Conservation (phyloP, 2,797 vertebrate genomes). For the Danio choprae region DNA sequence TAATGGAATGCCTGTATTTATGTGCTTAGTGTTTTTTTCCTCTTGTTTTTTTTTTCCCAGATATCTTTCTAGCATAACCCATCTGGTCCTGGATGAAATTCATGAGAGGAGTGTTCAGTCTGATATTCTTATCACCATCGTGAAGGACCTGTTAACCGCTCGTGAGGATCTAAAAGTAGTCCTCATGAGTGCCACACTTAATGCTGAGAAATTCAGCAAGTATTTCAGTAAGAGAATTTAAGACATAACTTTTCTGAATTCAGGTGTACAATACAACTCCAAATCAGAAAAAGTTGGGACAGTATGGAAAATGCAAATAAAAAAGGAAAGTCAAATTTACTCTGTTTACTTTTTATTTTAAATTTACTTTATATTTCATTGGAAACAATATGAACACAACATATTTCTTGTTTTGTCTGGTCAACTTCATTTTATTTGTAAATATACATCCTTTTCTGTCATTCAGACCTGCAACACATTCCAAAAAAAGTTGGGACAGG, state of each 20-base stretch:
- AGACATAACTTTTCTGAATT: background rate
- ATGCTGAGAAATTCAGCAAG: slow-evolving; percentile 95
- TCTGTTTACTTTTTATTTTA: too few relatives aligned
- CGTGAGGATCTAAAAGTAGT: slow-evolving; percentile 90
- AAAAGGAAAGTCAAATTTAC: too few relatives aligned
- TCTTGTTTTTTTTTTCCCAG: slow-evolving; percentile 66
- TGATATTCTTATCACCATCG: slow-evolving; percentile 91
- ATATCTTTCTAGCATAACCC: slow-evolving; percentile 88
- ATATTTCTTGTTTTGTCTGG: too few relatives aligned
- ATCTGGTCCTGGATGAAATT: slow-evolving; percentile 95
- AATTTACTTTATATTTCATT: too few relatives aligned
- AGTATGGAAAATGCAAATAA: too few relatives aligned
- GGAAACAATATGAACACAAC: too few relatives aligned
- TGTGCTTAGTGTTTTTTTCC: background rate
- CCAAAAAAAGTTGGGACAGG: too few relatives aligned
- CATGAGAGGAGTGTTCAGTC: slow-evolving; percentile 98
- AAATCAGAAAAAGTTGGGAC: too few relatives aligned
- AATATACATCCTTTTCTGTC: too few relatives aligned
- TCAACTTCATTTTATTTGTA: too few relatives aligned
- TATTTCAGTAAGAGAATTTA: slow-evolving; percentile 85
- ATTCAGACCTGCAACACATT: too few relatives aligned
- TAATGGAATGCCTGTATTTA: too few relatives aligned
- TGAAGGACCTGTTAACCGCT: slow-evolving; percentile 87
- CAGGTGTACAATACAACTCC: background rate
- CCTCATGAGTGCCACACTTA: slow-evolving; percentile 97